phyloP scores from a whole-genome alignment of 2,888 invertebrate genomes.

The Agapetus fuscipes region DNA sequence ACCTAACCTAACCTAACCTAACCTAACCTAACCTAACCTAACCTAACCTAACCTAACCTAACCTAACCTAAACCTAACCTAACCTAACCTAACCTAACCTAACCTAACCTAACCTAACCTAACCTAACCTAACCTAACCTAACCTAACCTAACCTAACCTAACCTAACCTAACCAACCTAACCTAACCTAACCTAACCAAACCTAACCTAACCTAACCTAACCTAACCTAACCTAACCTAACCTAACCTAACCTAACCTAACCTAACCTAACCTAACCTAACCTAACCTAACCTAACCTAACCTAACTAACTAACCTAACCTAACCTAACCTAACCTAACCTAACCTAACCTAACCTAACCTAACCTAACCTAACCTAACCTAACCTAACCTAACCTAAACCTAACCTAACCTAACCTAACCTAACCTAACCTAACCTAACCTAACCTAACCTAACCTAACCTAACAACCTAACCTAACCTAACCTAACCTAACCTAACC shows the following conservation, averaged over 20 bases:
- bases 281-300: not conserved
- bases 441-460: no score
- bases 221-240: constrained; percentile 12
- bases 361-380: constrained; percentile 12
- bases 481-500: no score
- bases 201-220: constrained; percentile 12
- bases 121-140: constrained; percentile 16
- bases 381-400: no score
- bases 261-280: no score
- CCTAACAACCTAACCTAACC: no score
- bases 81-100: constrained; percentile 21
- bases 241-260: constrained; percentile 14
- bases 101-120: constrained; percentile 21
- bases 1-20: constrained; percentile 10
- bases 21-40: constrained; percentile 19
- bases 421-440: no score
- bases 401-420: constrained; percentile 17
- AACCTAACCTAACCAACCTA: no score
- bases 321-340: constrained; percentile 5
- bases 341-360: constrained; percentile 10
- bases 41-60: constrained; percentile 19
- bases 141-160: constrained; percentile 18
- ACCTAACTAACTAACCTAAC: constrained; percentile 2
- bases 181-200: constrained; percentile 8
- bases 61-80: no score